A percentile compares a stretch with the other conserved stretches of the same genome.
phyloP scores from a whole-genome alignment of 1,140 invertebrate species.

The Chlorops oryzae region DNA sequence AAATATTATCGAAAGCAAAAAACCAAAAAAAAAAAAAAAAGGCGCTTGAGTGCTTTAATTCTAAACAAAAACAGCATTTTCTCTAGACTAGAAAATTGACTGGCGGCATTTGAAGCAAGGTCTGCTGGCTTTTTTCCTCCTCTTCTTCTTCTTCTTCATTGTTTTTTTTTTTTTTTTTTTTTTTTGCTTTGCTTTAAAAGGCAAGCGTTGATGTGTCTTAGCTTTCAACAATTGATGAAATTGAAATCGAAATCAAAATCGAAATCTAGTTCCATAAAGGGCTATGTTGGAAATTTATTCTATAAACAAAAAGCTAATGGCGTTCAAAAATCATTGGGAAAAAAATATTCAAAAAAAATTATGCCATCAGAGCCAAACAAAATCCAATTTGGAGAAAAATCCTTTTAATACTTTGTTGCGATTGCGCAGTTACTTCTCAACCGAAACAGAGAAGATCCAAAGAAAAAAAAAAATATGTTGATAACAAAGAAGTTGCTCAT shows the following conservation, averaged over 20 bases:
- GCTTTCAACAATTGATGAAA: too few species aligned
- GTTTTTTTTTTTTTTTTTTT: background rate
- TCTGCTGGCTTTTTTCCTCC: too few species aligned
- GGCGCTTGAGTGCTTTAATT: too few species aligned
- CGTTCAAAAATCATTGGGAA: background rate
- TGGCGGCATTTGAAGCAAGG: too few species aligned
- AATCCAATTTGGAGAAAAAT: background rate
- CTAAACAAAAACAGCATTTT: too few species aligned
- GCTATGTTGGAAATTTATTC: background rate
- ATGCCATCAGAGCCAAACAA: background rate
- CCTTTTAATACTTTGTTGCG: background rate
- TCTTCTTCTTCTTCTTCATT: too few species aligned
- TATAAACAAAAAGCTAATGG: background rate
- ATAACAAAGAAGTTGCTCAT: too few species aligned
- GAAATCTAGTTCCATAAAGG: background rate
- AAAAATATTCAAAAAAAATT: background rate
- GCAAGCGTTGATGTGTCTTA: too few species aligned
- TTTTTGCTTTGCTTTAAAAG: background rate
- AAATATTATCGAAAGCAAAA: background rate
- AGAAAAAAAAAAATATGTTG: too few species aligned
- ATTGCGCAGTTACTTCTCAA: slow-evolving; percentile 4
- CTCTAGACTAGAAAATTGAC: too few species aligned
- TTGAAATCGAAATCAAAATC: background rate
- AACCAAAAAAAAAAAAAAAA: background rate
- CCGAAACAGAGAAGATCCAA: too few species aligned